Evolutionary conservation across 2,888 invertebrate genomes (phyloP).

Genomic region (Lepidocyrtinus sp.): DNA sequence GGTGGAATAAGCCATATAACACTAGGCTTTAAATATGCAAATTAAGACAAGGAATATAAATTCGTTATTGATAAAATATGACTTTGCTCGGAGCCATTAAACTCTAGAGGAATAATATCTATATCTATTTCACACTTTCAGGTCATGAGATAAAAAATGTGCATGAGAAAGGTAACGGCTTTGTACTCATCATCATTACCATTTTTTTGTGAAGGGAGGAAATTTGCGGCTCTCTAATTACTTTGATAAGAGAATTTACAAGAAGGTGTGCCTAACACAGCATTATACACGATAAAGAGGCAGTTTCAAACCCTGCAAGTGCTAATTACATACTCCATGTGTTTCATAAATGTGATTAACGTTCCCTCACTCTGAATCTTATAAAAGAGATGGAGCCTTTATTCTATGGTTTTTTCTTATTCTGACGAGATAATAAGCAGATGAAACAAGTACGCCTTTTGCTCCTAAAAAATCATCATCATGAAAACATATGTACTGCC

Average conservation of each 20-base stretch:
- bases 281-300: background rate
- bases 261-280: slow-evolving; percentile 65
- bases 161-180: slow-evolving; percentile 5
- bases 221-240: slow-evolving; percentile 63
- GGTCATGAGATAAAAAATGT: background rate
- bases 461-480: slow-evolving; percentile 6
- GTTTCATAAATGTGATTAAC: slow-evolving; percentile 70
- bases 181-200: slow-evolving; percentile 19
- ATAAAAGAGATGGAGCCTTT: slow-evolving; percentile 17
- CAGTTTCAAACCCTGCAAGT: slow-evolving; percentile 63
- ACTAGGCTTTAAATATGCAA: slow-evolving; percentile 21
- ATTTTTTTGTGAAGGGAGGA: slow-evolving; percentile 1
- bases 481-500: slow-evolving; percentile 21
- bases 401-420: background rate
- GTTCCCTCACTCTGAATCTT: slow-evolving; percentile 52
- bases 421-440: slow-evolving; percentile 70
- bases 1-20: background rate
- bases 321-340: slow-evolving; percentile 69
- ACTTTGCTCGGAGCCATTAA: slow-evolving; percentile 33
- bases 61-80: slow-evolving; percentile 37
- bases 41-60: slow-evolving; percentile 25
- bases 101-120: background rate
- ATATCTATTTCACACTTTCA: slow-evolving; percentile 20
- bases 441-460: slow-evolving; percentile 64
- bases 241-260: slow-evolving; percentile 66